Evolutionary conservation across 2,888 invertebrate genomes (phyloP).

Genomic region (Sarcophaga caerulescens): DNA sequence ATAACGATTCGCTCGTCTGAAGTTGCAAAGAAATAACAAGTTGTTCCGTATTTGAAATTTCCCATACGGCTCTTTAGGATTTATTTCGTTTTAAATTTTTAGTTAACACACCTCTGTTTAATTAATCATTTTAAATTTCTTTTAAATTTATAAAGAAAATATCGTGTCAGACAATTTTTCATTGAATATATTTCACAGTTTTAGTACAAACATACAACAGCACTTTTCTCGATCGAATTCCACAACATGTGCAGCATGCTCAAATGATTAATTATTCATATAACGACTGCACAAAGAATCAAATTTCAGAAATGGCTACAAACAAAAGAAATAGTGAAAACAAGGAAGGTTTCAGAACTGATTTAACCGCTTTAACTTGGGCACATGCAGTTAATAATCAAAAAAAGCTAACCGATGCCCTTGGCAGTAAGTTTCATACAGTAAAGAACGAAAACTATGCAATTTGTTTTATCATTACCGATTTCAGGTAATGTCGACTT

Average conservation of each 20-base stretch:
- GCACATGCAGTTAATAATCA: slow-evolving; percentile 92
- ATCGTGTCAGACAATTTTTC: no score
- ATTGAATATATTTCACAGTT: not conserved
- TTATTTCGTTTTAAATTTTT: no score
- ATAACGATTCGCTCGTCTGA: no score
- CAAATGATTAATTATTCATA: slow-evolving; percentile 1
- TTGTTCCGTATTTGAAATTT: no score
- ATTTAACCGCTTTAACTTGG: slow-evolving; percentile 90
- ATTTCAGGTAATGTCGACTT: slow-evolving; percentile 85
- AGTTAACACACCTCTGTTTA: not conserved
- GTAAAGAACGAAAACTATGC: not conserved
- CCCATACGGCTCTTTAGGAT: no score
- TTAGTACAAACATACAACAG: slow-evolving; percentile 2
- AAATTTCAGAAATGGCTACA: not conserved
- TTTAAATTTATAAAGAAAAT: no score
- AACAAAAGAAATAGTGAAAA: not conserved
- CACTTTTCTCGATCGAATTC: not conserved
- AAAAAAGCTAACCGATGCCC: slow-evolving; percentile 84
- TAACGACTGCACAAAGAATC: slow-evolving; percentile 17
- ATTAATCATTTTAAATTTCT: not conserved
- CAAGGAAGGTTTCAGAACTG: slow-evolving; percentile 77
- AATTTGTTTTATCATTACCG: no score
- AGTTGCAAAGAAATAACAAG: no score
- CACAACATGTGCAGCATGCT: not conserved
- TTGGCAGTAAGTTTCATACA: slow-evolving; percentile 82